Conservation (phyloP, 1,140 invertebrate genomes). For the Odontomachus brunneus region DNA sequence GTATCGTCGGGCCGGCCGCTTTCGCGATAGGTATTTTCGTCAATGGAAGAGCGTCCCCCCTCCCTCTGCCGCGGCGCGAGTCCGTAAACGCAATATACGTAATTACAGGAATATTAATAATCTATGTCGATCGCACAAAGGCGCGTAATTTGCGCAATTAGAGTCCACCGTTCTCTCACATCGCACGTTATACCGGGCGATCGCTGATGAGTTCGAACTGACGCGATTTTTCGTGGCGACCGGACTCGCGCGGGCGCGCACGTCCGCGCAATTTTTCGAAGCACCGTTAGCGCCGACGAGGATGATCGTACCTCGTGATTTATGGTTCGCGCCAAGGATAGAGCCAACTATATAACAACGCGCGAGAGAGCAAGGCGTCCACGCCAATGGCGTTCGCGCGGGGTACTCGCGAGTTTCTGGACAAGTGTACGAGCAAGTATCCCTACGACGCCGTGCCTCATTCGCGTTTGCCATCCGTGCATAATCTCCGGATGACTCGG, state of each 20-base stretch:
- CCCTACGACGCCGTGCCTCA: constrained; percentile 30
- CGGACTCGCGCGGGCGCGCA: constrained; percentile 18
- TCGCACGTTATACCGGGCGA: constrained; percentile 6
- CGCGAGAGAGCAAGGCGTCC: constrained; percentile 44
- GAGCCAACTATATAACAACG: constrained; percentile 53
- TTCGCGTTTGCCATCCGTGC: constrained; percentile 65
- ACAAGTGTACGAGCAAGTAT: constrained; percentile 63
- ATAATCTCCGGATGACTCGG: constrained; percentile 58
- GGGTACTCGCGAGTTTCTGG: constrained; percentile 62
- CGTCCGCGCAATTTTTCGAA: constrained; percentile 53
- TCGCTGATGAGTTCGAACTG: constrained; percentile 50
- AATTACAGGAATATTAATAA: constrained; percentile 59
- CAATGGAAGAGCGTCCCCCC: constrained; percentile 12
- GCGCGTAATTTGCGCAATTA: constrained; percentile 57
- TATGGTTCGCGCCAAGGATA: constrained; percentile 44
- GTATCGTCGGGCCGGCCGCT: background rate
- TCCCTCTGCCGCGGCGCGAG: constrained; percentile 1
- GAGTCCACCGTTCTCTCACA: constrained; percentile 40
- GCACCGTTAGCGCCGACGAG: constrained; percentile 52
- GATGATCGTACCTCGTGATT: constrained; percentile 37
- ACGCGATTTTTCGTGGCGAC: constrained; percentile 51
- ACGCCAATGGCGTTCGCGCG: constrained; percentile 65
- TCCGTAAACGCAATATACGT: constrained; percentile 38
- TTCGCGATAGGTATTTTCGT: constrained; percentile 21
- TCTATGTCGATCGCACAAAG: constrained; percentile 55